Percentiles rank a stretch among this genome's conserved stretches.
These are phyloP conservation scores for Gari tellinella DNA, from an alignment of 2,888 invertebrate species.

Conservation along the genomic window DNA sequence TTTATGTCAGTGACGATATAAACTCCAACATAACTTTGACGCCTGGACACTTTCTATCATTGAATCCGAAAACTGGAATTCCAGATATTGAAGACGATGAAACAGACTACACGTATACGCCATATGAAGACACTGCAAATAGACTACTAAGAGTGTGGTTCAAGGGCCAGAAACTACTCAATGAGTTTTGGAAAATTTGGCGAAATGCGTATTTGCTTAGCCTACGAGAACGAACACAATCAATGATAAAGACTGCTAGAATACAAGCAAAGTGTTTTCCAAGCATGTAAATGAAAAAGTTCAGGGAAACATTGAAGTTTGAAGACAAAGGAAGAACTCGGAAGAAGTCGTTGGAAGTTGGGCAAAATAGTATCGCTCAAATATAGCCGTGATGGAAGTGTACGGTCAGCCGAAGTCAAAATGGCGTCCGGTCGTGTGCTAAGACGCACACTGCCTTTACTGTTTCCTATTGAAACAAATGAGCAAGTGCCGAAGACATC, in stretches of 20 bases:
- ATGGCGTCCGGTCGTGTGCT: background rate
- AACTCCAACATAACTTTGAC: too few relatives aligned
- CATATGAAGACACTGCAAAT: background rate
- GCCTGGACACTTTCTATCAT: background rate
- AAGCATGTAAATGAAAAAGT: background rate
- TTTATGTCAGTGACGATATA: too few relatives aligned
- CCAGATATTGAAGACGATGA: background rate
- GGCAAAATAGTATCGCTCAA: background rate
- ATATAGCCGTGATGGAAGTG: slow-evolving; percentile 3
- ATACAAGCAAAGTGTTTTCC: background rate
- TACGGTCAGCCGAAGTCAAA: slow-evolving; percentile 7
- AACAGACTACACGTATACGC: background rate
- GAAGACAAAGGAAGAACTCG: slow-evolving; percentile 11
- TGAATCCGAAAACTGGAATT: too few relatives aligned
- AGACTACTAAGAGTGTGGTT: slow-evolving; percentile 1
- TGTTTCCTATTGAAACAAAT: slow-evolving; percentile 7
- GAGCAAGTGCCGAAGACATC: too few relatives aligned
- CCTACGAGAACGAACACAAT: slow-evolving; percentile 7
- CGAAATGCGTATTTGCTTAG: slow-evolving; percentile 2
- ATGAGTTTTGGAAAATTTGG: background rate
- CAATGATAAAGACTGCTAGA: slow-evolving; percentile 4
- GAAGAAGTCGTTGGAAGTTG: slow-evolving; percentile 7
- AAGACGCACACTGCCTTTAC: background rate
- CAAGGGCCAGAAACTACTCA: background rate
- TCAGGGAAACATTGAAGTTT: too few relatives aligned